phyloP scores from a whole-genome alignment of 2,888 invertebrate genomes.

The Caenorhabditis afra region DNA sequence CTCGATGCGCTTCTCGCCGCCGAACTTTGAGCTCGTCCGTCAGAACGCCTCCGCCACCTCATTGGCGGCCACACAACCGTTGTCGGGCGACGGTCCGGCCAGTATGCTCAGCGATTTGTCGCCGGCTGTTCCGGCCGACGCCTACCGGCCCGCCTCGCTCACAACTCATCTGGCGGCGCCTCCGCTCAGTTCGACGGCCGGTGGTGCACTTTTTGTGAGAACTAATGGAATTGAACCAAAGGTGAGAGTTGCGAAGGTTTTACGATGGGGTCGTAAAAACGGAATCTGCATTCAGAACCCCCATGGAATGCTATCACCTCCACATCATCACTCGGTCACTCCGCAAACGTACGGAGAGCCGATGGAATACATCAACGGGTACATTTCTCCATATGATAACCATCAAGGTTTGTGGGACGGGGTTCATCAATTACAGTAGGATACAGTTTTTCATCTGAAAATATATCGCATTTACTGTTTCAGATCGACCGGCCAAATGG shows the following conservation, averaged over 20 bases:
- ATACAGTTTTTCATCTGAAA: no score
- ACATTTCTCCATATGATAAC: constrained; percentile 35
- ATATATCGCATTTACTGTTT: no score
- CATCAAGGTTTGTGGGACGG: background rate
- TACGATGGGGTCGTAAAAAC: background rate
- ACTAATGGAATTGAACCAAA: constrained; percentile 47
- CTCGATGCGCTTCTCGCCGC: constrained; percentile 56
- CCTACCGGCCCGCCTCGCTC: constrained; percentile 46
- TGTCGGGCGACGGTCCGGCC: constrained; percentile 55
- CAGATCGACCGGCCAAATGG: no score
- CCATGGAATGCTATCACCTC: constrained; percentile 39
- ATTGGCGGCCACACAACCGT: constrained; percentile 30
- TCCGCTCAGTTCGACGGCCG: constrained; percentile 53
- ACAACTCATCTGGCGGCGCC: constrained; percentile 60
- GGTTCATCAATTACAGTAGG: no score
- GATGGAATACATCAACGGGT: constrained; percentile 49
- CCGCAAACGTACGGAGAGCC: constrained; percentile 28
- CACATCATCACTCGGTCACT: constrained; percentile 33
- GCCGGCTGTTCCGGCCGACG: constrained; percentile 30
- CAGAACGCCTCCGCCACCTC: constrained; percentile 11
- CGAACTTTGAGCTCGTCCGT: constrained; percentile 42
- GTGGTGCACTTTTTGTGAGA: constrained; percentile 30
- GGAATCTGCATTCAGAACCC: constrained; percentile 11
- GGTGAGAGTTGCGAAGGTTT: constrained; percentile 4
- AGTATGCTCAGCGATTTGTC: constrained; percentile 58